Base-by-base conservation (phyloP, 2,888 invertebrate species). In the Agrotis clavis region DNA sequence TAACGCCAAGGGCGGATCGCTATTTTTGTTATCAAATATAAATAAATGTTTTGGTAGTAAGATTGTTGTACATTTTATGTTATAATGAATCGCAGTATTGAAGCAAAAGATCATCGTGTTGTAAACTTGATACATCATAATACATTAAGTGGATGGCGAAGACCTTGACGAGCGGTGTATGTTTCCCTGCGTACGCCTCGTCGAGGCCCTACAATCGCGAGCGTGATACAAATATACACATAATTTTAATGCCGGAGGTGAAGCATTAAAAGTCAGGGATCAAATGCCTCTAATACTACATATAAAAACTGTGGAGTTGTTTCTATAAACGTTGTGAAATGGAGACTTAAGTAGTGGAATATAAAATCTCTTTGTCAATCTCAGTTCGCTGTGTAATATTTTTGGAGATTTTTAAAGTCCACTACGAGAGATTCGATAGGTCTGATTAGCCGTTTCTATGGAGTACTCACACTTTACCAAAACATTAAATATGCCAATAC, bases 251-350 rank as follows among this genome's bases (percentile, higher is more conserved):
- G 92, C 95, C 93, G 91, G 92, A 94, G 95, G 96, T 95, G 96
- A 96, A 96, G 96, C 96, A 96, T 96, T 96, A 96, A 95, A 96
- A 96, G 96, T 96, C 96, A 96, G 94, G 96, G 96, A 96, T 96
- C 96, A 96, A 96, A 96, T 96, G 93, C 96, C 95, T 94, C 92
- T 95, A 95, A 95, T 95, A 91, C 95, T 88, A 84, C 87, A 85
- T 72, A 67, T 74, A 77, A 83, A 89, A 89, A 85, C 89, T 84
- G 71, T 92, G 77, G 92, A 93, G 91, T 84, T 73, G 88, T 71
- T 66, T 25, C 63, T 21, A 48, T 62, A 45, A 57, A 59, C 41
- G 13, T n/a, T 4, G 4, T 19, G 16, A 59, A 19, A 30, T 6
- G 13, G 18, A 6, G 1, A 48, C 21, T 25, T 6, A 47, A 5